phyloP scores from a whole-genome alignment of 2,888 invertebrate species.

The Pristionchus entomophagus region DNA sequence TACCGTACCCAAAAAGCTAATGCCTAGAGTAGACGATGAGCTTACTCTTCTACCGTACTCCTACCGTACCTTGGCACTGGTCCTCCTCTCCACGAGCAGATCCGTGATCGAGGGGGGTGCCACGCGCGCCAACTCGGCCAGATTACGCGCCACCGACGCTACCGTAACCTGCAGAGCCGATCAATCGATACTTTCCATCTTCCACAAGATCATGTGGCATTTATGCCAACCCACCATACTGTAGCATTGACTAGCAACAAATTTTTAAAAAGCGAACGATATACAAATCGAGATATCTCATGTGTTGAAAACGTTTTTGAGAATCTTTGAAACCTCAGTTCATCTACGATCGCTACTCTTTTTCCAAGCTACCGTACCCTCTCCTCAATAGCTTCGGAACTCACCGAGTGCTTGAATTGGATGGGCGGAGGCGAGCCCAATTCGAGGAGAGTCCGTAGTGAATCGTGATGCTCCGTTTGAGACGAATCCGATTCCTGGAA shows the following conservation, averaged over 20 bases:
- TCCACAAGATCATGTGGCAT: no score
- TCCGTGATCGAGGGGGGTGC: conserved; percentile 55
- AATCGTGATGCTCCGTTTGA: conserved; percentile 40
- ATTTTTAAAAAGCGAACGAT: no score
- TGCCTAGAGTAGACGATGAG: no score
- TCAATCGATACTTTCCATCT: not conserved
- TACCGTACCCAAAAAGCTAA: no score
- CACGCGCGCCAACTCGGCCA: conserved; percentile 62
- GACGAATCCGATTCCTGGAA: conserved; percentile 27
- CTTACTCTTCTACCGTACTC: not conserved
- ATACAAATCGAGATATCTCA: no score
- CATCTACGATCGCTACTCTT: no score
- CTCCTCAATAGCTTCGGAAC: not conserved
- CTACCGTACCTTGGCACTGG: conserved; percentile 26
- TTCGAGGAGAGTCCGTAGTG: conserved; percentile 48
- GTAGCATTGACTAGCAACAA: no score
- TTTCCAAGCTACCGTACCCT: not conserved
- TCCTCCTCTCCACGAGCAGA: conserved; percentile 40
- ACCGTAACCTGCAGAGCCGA: conserved; percentile 57
- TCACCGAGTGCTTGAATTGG: conserved; percentile 31
- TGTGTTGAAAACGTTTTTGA: no score
- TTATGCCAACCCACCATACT: no score
- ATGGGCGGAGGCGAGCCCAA: conserved; percentile 35
- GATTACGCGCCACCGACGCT: conserved; percentile 59
- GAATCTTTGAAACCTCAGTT: no score